Percentiles rank a stretch among this genome's conserved stretches.
Evolutionary conservation across 2,113 vertebrate species (phyloP).

Genomic region (Cariama cristata): DNA sequence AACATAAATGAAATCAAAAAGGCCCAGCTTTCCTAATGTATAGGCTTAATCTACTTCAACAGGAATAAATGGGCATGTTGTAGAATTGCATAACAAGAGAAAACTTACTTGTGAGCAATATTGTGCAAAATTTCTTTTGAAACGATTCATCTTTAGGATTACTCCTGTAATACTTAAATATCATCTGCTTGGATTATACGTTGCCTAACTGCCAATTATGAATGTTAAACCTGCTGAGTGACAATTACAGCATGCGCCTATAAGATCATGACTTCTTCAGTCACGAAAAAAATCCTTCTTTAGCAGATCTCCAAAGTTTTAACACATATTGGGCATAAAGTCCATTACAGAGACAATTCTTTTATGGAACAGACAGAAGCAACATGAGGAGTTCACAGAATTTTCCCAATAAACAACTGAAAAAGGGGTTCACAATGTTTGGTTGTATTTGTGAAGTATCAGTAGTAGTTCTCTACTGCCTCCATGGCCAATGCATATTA

Average conservation of each 20-base stretch:
- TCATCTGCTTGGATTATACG: conserved; percentile 12
- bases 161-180: neutral
- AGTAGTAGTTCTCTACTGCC: neutral
- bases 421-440: neutral
- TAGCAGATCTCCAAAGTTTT: neutral
- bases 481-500: neutral
- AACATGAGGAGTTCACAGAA: neutral
- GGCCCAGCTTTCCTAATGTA: neutral
- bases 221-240: conserved; percentile 19
- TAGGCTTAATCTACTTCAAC: neutral
- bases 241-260: neutral
- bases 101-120: neutral
- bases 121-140: neutral
- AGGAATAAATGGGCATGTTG: neutral
- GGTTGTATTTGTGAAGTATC: neutral
- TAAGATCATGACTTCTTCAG: neutral
- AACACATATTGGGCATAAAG: neutral
- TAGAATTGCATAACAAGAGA: neutral
- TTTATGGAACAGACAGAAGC: neutral
- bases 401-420: neutral
- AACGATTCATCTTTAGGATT: neutral
- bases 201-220: conserved; percentile 30
- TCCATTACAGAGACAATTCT: neutral
- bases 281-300: neutral
- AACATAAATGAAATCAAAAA: neutral